A percentile compares a stretch with the other conserved stretches of the same genome.
These are phyloP conservation scores for Tangara arthus DNA, from an alignment of 2,797 vertebrate species.

Conservation along the genomic window DNA sequence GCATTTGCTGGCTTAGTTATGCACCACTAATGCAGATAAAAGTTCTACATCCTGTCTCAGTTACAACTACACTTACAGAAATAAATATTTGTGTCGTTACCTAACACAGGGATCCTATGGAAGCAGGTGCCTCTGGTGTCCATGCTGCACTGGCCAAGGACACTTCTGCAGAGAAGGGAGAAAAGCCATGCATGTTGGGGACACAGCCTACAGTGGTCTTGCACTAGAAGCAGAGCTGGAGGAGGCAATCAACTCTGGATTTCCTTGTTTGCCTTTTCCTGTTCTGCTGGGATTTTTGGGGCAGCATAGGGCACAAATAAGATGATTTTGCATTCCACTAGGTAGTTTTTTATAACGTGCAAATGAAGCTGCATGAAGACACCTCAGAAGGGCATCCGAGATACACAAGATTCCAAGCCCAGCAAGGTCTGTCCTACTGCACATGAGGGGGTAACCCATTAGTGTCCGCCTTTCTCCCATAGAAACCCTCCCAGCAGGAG, in stretches of 20 bases:
- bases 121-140: neutral
- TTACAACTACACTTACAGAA: neutral
- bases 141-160: neutral
- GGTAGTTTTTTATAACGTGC: neutral
- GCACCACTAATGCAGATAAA: neutral
- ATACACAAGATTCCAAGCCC: neutral
- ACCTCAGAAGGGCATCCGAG: neutral
- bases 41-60: neutral
- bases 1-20: slow-evolving; percentile 11
- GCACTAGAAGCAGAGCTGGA: neutral
- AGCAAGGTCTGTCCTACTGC: neutral
- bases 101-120: neutral
- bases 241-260: neutral
- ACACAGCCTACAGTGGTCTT: neutral
- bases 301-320: neutral
- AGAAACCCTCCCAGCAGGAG: neutral
- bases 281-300: neutral
- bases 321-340: neutral
- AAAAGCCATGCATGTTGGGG: neutral
- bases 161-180: neutral
- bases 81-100: neutral
- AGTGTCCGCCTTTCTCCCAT: neutral
- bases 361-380: neutral
- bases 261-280: neutral
- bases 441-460: neutral